These are phyloP conservation scores for Eurypyga helias DNA, from an alignment of 2,113 vertebrate species.

Conservation along the genomic window DNA sequence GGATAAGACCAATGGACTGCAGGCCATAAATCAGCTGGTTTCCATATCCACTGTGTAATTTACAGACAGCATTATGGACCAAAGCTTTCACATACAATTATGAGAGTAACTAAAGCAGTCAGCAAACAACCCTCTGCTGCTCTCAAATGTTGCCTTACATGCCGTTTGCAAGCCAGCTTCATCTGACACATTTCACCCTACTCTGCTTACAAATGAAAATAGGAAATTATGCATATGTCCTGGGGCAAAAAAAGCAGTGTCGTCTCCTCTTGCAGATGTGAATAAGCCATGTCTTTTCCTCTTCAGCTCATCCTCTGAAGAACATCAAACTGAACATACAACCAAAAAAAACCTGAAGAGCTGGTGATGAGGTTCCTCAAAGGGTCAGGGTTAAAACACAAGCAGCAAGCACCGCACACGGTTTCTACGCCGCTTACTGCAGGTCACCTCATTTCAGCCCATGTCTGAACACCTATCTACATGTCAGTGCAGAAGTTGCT, in stretches of 20 bases:
- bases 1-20: neutral
- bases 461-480: neutral
- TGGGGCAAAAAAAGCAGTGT: fast-evolving
- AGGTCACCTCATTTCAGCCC: neutral
- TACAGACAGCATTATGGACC: neutral
- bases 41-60: neutral
- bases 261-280: neutral
- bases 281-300: neutral
- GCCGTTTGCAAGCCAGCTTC: neutral
- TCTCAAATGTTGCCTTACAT: neutral
- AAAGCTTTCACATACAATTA: neutral
- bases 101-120: neutral
- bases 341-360: neutral
- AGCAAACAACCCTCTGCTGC: neutral
- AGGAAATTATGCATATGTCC: neutral
- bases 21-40: neutral
- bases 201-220: neutral
- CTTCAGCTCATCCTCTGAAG: neutral
- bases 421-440: neutral
- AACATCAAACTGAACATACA: neutral
- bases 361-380: neutral
- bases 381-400: neutral
- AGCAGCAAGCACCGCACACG: neutral
- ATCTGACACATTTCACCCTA: neutral
- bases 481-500: neutral